These are phyloP conservation scores for Phalacrocorax brasilianus DNA, from an alignment of 2,113 vertebrate species.

Conservation along the genomic window DNA sequence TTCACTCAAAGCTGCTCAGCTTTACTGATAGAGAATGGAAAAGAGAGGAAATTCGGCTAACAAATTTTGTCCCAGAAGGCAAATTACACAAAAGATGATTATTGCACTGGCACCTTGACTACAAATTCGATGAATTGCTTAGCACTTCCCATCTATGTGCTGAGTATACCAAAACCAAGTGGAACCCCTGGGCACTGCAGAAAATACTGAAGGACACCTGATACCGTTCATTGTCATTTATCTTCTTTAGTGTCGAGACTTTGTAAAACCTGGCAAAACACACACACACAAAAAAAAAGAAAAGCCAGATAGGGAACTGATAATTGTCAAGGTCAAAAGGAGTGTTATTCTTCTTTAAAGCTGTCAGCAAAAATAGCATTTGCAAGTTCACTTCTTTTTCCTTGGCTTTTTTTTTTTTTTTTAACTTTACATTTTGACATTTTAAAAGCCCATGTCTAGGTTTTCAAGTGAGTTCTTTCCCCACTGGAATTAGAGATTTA, in stretches of 20 bases:
- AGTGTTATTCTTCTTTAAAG: neutral
- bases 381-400: neutral
- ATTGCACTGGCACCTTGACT: conserved; percentile 12
- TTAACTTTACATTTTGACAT: neutral
- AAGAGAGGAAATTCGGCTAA: neutral
- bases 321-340: conserved; percentile 17
- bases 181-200: neutral
- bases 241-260: conserved; percentile 54
- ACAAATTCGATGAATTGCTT: conserved; percentile 47
- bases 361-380: conserved; percentile 34
- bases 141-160: neutral
- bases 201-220: conserved; percentile 34
- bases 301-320: neutral
- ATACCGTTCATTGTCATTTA: conserved; percentile 16
- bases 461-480: conserved; percentile 18
- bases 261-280: conserved; percentile 36
- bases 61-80: neutral
- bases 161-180: conserved; percentile 24
- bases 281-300: neutral
- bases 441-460: conserved; percentile 31
- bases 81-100: conserved; percentile 18
- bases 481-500: conserved; percentile 2
- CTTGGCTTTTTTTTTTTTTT: neutral
- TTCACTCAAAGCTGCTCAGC: neutral
- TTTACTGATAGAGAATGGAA: neutral